phyloP scores from a whole-genome alignment of 2,797 vertebrate genomes.

The Prunella strophiata region DNA sequence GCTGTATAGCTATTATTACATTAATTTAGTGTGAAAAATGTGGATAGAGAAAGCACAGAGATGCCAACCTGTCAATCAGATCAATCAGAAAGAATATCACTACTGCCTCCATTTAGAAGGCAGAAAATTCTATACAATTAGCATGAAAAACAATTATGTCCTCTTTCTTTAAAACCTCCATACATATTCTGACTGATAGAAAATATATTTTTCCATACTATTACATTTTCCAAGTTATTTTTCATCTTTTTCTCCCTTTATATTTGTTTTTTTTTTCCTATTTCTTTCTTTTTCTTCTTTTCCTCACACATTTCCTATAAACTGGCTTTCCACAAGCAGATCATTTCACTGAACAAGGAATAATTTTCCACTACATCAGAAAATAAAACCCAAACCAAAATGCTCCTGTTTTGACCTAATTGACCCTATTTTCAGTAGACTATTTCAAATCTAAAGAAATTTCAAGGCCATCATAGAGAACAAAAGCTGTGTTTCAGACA shows the following conservation, averaged over 20 bases:
- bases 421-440: not conserved
- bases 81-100: not conserved
- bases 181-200: slow-evolving; percentile 30
- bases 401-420: not conserved
- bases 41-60: slow-evolving; percentile 16
- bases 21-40: not conserved
- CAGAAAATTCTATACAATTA: slow-evolving; percentile 3
- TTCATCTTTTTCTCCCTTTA: not conserved
- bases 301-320: not conserved
- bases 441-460: not conserved
- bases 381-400: slow-evolving; percentile 2
- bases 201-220: slow-evolving; percentile 32
- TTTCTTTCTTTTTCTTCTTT: not conserved
- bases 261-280: not conserved
- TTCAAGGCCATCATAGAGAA: not conserved
- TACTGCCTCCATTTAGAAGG: not conserved
- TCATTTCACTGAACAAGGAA: not conserved
- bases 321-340: not conserved
- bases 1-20: not conserved
- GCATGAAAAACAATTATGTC: not conserved
- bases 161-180: slow-evolving; percentile 14
- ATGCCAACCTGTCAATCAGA: slow-evolving; percentile 30
- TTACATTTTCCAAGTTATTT: not conserved
- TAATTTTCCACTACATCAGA: not conserved
- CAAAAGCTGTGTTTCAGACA: slow-evolving; percentile 9